phyloP scores from a whole-genome alignment of 2,888 invertebrate species.

The Eupithecia insigniata region DNA sequence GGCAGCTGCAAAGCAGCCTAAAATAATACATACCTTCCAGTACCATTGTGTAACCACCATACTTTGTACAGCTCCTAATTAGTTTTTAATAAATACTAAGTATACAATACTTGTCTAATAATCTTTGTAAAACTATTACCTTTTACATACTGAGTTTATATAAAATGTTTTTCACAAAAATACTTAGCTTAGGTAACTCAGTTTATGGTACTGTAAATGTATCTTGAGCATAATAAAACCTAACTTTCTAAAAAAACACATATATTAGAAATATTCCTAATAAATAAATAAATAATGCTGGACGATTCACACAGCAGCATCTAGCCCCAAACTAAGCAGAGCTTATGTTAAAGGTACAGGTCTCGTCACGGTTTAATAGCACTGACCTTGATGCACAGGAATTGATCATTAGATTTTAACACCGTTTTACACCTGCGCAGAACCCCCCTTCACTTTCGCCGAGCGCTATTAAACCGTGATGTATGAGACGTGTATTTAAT shows the following conservation, averaged over 20 bases:
- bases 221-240: not conserved
- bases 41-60: too few species aligned
- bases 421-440: too few species aligned
- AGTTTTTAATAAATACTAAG: not conserved
- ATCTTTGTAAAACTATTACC: not conserved
- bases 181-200: not conserved
- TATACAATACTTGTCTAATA: not conserved
- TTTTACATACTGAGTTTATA: not conserved
- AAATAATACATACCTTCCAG: not conserved
- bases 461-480: too few species aligned
- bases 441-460: too few species aligned
- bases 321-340: too few species aligned
- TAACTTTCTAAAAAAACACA: not conserved
- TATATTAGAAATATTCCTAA: not conserved
- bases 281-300: too few species aligned
- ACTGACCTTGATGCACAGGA: too few species aligned
- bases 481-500: too few species aligned
- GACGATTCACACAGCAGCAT: too few species aligned
- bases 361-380: too few species aligned
- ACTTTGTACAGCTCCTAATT: not conserved
- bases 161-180: not conserved
- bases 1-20: not conserved
- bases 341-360: too few species aligned
- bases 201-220: not conserved
- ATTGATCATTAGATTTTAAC: too few species aligned